Conservation (phyloP, 1,140 invertebrate genomes). For the Zaprionus gabonicus region DNA sequence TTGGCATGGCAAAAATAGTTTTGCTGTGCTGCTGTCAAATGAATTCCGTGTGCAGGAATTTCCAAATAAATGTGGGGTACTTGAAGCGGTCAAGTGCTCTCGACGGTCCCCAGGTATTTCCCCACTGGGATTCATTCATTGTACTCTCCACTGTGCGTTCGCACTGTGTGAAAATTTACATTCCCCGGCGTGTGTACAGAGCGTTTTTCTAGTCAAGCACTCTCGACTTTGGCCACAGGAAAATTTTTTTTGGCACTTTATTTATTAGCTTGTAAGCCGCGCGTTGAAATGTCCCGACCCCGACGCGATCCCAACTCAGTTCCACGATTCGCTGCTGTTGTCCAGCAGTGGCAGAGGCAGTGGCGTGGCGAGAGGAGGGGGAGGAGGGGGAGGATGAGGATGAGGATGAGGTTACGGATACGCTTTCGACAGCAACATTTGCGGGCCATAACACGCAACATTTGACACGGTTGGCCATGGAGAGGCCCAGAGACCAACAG, state of each 20-base stretch:
- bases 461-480: conserved; percentile 66
- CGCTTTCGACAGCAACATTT: conserved; percentile 78
- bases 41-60: conserved; percentile 11
- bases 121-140: conserved; percentile 29
- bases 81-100: conserved; percentile 11
- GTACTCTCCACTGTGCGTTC: conserved; percentile 5
- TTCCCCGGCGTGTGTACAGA: conserved; percentile 62
- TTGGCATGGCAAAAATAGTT: conserved; percentile 17
- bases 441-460: conserved; percentile 80
- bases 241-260: conserved; percentile 57
- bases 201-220: conserved; percentile 76
- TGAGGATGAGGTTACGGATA: conserved; percentile 53
- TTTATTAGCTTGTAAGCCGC: conserved; percentile 77
- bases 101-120: not conserved
- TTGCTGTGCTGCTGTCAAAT: not conserved
- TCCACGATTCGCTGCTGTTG: conserved; percentile 20
- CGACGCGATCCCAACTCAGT: not conserved
- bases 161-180: conserved; percentile 52
- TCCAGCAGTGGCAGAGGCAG: conserved; percentile 14
- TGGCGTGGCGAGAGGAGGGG: conserved; percentile 5
- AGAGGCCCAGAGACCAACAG: conserved; percentile 18
- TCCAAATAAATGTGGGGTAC: conserved; percentile 10
- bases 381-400: too few species aligned
- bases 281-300: conserved; percentile 62
- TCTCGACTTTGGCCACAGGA: conserved; percentile 57